phyloP scores from a whole-genome alignment of 2,888 invertebrate genomes.

The Pseudoips prasinana region DNA sequence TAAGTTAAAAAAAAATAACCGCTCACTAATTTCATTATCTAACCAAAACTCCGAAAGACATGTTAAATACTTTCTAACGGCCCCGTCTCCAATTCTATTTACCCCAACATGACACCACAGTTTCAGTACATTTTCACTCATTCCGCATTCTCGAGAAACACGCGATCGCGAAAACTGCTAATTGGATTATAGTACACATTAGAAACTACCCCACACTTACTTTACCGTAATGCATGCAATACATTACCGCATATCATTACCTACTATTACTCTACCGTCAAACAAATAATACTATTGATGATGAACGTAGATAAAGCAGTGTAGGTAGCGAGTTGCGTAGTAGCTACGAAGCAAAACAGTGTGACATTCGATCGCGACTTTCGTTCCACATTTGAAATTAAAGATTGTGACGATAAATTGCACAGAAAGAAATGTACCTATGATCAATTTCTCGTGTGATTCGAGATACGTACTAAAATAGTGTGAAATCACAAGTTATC shows the following conservation, averaged over 20 bases:
- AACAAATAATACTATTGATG: slow-evolving; percentile 25
- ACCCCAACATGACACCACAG: slow-evolving; percentile 27
- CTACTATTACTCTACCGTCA: slow-evolving; percentile 1
- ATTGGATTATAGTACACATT: slow-evolving; percentile 29
- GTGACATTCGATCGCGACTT: slow-evolving; percentile 38
- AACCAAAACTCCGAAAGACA: too few species aligned
- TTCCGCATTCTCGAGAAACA: slow-evolving; percentile 35
- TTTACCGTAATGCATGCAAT: slow-evolving; percentile 13
- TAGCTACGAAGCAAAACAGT: slow-evolving; percentile 36
- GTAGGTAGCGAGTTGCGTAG: slow-evolving; percentile 1
- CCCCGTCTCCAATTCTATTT: too few species aligned
- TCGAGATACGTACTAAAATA: too few species aligned
- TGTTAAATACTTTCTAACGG: too few species aligned
- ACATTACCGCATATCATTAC: slow-evolving; percentile 24
- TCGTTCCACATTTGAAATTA: slow-evolving; percentile 52
- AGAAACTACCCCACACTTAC: slow-evolving; percentile 24
- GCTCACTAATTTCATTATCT: too few species aligned
- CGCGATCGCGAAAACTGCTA: slow-evolving; percentile 32
- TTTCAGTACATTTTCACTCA: slow-evolving; percentile 35
- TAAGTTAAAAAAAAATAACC: too few species aligned
- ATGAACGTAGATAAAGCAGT: background rate
- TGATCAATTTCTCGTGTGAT: slow-evolving; percentile 40
- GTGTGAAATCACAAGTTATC: too few species aligned
- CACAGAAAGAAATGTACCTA: slow-evolving; percentile 37
- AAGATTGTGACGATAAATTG: slow-evolving; percentile 42